A percentile compares a stretch with the other conserved stretches of the same genome.
Evolutionary conservation across 2,888 invertebrate species (phyloP).

Genomic region (Polydesmus complanatus): DNA sequence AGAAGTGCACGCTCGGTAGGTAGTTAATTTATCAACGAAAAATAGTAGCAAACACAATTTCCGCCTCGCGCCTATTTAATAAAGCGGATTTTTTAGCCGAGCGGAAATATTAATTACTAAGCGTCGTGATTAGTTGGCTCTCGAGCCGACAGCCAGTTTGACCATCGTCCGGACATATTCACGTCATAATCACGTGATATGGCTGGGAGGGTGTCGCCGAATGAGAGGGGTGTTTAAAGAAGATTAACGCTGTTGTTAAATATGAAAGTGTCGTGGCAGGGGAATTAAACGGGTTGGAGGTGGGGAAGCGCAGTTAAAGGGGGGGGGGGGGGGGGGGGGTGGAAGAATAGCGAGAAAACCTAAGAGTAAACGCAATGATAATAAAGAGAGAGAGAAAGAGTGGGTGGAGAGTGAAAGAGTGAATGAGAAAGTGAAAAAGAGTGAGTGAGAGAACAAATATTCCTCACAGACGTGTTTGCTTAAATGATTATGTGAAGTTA

Average conservation of each 20-base stretch:
- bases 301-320: not conserved
- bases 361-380: not conserved
- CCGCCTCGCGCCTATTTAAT: no score
- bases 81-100: no score
- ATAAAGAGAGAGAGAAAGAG: not conserved
- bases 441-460: not conserved
- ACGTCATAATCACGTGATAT: no score
- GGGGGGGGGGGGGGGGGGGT: not conserved
- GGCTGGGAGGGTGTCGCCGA: not conserved
- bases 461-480: not conserved
- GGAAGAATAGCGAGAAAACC: not conserved
- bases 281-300: not conserved
- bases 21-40: no score
- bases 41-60: no score
- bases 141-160: no score
- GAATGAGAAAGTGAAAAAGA: not conserved
- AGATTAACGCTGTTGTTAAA: not conserved
- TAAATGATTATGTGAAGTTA: not conserved
- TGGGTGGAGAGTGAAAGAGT: not conserved
- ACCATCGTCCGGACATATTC: not conserved
- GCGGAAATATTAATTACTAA: no score
- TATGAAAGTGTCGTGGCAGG: not conserved
- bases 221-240: not conserved
- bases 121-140: no score
- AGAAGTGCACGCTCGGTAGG: no score